Percentiles rank a stretch among this genome's conserved stretches.
Conservation (phyloP, 2,113 vertebrate genomes). For the Muntiacus muntjak region DNA sequence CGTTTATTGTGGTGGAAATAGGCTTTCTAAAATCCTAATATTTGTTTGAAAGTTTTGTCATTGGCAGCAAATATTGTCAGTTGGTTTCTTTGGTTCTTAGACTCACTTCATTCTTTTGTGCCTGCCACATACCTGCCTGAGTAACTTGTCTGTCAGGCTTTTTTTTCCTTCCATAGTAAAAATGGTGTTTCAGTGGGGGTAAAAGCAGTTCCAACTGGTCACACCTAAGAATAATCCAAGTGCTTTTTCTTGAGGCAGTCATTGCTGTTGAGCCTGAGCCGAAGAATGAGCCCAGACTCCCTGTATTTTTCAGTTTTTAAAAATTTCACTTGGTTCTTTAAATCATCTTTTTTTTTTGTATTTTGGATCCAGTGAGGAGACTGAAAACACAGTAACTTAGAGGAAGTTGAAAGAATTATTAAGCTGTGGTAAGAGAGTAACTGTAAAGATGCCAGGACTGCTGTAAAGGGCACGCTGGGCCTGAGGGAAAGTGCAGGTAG, state of each 20-base stretch:
- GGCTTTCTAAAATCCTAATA: background rate
- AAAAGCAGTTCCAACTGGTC: background rate
- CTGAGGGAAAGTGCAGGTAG: background rate
- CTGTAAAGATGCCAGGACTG: background rate
- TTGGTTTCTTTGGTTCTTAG: background rate
- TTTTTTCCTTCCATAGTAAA: background rate
- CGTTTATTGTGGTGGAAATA: background rate
- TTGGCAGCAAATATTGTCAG: background rate
- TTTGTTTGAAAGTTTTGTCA: background rate
- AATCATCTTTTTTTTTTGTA: background rate
- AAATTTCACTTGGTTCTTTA: background rate
- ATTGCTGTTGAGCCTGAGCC: background rate
- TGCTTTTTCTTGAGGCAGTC: background rate
- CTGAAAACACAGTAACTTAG: background rate
- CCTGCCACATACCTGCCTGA: background rate
- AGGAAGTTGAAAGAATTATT: background rate
- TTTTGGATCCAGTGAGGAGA: background rate
- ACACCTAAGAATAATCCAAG: background rate
- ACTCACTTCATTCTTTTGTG: background rate
- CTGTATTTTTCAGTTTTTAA: background rate
- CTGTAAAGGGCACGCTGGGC: background rate
- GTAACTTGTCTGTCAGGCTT: background rate
- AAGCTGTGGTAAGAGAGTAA: background rate
- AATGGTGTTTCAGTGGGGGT: background rate
- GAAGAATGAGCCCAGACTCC: background rate